Evolutionary conservation across 2,113 vertebrate species (phyloP).

Genomic region (Pedetes capensis): DNA sequence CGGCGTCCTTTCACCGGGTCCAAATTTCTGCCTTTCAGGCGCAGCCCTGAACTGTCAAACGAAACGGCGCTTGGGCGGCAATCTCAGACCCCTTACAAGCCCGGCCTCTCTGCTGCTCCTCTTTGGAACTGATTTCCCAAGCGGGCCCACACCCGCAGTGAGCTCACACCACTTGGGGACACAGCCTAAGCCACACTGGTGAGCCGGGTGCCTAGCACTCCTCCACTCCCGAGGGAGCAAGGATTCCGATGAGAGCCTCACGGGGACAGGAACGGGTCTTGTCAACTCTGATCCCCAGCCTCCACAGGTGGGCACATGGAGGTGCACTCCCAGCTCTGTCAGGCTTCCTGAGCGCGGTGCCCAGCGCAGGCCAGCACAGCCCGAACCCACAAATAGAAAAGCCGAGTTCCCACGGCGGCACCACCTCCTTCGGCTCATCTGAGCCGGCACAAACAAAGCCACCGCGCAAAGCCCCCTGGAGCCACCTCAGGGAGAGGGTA

Average conservation of each 20-base stretch:
- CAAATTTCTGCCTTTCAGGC: neutral
- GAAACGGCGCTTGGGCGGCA: too few relatives aligned
- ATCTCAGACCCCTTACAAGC: neutral
- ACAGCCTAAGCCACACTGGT: neutral
- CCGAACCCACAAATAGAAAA: accelerated
- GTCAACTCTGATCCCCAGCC: neutral
- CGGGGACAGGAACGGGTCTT: neutral
- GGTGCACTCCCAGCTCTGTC: neutral
- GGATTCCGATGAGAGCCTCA: neutral
- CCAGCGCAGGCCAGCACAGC: accelerated
- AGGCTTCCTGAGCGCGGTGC: accelerated
- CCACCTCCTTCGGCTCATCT: accelerated
- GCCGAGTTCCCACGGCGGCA: accelerated
- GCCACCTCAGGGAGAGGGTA: accelerated
- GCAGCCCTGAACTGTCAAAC: neutral
- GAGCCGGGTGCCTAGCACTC: neutral
- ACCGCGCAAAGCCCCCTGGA: accelerated
- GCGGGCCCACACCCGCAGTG: neutral
- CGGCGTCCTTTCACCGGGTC: neutral
- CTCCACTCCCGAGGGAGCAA: neutral
- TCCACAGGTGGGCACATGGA: neutral
- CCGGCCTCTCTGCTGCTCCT: too few relatives aligned
- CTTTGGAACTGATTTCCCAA: neutral
- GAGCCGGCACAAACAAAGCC: neutral
- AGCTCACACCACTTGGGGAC: neutral